phyloP scores from a whole-genome alignment of 2,888 invertebrate species.

The Ecliptopera silaceata region DNA sequence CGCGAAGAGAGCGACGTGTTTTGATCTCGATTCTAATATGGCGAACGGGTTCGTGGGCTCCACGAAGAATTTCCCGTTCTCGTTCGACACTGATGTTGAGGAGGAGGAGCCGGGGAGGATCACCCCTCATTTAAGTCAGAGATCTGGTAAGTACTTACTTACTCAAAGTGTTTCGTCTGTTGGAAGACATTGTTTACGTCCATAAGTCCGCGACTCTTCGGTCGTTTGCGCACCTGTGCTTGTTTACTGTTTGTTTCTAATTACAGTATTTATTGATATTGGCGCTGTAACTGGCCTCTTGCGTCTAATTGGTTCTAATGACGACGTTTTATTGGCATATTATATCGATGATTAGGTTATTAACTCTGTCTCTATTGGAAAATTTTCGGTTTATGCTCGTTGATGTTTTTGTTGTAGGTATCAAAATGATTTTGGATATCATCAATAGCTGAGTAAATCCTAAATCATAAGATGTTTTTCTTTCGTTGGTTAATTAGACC shows the following conservation, averaged over 20 bases:
- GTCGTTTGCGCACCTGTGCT: constrained; percentile 16
- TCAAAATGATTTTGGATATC: not conserved
- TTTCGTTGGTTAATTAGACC: too few species aligned
- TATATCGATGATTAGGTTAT: not conserved
- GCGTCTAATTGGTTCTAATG: constrained; percentile 5
- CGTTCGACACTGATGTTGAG: constrained; percentile 76
- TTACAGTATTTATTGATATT: constrained; percentile 15
- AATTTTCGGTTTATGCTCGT: too few species aligned
- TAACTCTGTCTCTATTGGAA: too few species aligned
- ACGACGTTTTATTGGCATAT: not conserved
- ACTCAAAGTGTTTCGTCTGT: too few species aligned
- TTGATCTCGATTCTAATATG: constrained; percentile 49
- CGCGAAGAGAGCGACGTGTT: constrained; percentile 29
- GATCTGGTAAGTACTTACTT: constrained; percentile 67
- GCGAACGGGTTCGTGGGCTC: constrained; percentile 75
- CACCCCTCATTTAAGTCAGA: constrained; percentile 64
- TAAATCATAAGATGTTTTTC: too few species aligned
- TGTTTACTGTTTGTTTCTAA: constrained; percentile 5
- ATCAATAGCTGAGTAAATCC: not conserved
- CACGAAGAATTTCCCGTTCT: constrained; percentile 77
- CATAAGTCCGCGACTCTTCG: constrained; percentile 1
- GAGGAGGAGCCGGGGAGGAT: constrained; percentile 60
- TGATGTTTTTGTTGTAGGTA: too few species aligned
- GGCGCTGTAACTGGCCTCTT: constrained; percentile 8
- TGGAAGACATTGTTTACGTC: constrained; percentile 38